These are phyloP conservation scores for Cephus sareptanus DNA, from an alignment of 2,888 invertebrate genomes.

Conservation along the genomic window DNA sequence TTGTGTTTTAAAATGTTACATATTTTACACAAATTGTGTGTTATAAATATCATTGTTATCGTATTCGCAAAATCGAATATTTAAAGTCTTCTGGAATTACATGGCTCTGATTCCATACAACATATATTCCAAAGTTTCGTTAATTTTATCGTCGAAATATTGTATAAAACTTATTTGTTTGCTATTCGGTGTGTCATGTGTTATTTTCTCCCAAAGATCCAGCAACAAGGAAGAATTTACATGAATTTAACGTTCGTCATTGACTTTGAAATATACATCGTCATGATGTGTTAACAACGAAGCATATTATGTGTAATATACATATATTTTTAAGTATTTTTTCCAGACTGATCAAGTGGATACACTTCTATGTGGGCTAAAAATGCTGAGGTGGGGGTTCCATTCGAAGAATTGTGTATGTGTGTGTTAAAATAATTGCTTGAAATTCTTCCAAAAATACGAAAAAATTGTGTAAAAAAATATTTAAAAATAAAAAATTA, in stretches of 20 bases:
- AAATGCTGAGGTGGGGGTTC: not conserved
- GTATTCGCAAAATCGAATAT: not conserved
- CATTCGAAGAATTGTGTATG: not conserved
- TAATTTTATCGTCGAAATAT: not conserved
- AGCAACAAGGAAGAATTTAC: not conserved
- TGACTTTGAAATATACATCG: not conserved
- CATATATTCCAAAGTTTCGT: not conserved
- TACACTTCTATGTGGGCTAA: not conserved
- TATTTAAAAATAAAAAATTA: constrained; percentile 7
- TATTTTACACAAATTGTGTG: not conserved
- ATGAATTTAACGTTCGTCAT: not conserved
- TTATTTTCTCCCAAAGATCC: not conserved
- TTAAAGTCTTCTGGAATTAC: not conserved
- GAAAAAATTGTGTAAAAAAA: constrained; percentile 7
- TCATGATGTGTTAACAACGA: not conserved
- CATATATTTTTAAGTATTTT: not conserved
- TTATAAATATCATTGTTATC: not conserved
- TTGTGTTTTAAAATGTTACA: not conserved
- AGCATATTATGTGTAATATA: not conserved
- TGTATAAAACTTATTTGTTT: not conserved
- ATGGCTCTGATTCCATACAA: not conserved
- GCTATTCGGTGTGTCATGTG: not conserved
- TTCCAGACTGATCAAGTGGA: not conserved
- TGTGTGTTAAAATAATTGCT: not conserved
- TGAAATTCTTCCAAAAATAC: not conserved